A percentile compares a stretch with the other conserved stretches of the same genome.
These are phyloP conservation scores for Anomalospiza imberbis DNA, from an alignment of 2,797 vertebrate genomes.

Conservation along the genomic window DNA sequence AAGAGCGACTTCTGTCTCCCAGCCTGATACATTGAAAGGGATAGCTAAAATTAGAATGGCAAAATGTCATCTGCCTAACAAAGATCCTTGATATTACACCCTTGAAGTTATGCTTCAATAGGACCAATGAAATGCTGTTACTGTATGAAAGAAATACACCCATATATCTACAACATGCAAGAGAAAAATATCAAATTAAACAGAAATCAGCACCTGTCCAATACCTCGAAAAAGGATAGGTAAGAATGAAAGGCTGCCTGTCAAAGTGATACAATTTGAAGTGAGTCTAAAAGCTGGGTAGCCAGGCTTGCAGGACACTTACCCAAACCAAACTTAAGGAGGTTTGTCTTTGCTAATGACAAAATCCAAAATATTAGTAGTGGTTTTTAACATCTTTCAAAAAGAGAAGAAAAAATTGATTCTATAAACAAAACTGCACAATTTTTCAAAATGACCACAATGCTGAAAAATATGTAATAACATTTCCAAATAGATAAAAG, in stretches of 20 bases:
- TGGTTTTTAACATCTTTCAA: not conserved
- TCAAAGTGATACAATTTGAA: not conserved
- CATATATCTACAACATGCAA: not conserved
- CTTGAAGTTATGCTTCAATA: not conserved
- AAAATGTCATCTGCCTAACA: not conserved
- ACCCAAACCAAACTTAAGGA: not conserved
- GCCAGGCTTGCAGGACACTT: not conserved
- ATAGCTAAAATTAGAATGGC: not conserved
- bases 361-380: not conserved
- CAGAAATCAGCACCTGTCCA: not conserved
- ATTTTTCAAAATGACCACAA: not conserved
- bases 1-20: not conserved
- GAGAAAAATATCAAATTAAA: not conserved
- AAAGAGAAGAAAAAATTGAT: not conserved
- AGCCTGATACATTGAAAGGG: not conserved
- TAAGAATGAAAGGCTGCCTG: not conserved
- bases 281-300: not conserved
- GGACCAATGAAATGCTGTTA: not conserved
- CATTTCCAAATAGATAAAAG: not conserved
- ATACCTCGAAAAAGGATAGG: not conserved
- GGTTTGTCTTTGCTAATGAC: not conserved
- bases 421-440: not conserved
- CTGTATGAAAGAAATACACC: not conserved
- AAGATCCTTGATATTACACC: not conserved
- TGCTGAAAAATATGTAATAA: not conserved